Evolutionary conservation across 1,140 invertebrate genomes (phyloP).

Genomic region (Acromyrmex heyeri): DNA sequence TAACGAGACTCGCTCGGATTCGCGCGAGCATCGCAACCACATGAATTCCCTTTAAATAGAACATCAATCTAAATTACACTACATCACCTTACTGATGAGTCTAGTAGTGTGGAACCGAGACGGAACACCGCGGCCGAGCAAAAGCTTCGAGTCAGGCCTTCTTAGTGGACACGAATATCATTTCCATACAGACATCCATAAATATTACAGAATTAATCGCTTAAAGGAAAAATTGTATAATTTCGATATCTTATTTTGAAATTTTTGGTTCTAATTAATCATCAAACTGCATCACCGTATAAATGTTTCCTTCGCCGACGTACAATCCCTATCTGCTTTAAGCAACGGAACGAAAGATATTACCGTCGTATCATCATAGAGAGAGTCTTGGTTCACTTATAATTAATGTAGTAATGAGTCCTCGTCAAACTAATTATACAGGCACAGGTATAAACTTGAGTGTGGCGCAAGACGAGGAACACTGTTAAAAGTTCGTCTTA

Average conservation of each 20-base stretch:
- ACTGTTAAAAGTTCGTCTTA: conserved; percentile 67
- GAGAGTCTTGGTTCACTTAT: conserved; percentile 50
- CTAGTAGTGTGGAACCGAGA: no score
- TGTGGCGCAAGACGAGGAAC: conserved; percentile 26
- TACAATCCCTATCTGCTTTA: background rate
- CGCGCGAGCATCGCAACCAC: no score
- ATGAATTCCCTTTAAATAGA: no score
- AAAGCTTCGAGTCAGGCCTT: no score
- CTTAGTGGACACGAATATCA: no score
- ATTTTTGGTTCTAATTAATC: background rate
- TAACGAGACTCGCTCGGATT: no score
- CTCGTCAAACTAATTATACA: conserved; percentile 72
- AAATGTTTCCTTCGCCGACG: background rate
- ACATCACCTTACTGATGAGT: no score
- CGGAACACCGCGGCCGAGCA: no score
- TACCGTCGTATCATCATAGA: conserved; percentile 25
- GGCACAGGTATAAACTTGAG: conserved; percentile 66
- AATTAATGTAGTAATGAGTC: conserved; percentile 66
- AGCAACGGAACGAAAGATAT: background rate
- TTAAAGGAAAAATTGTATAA: background rate
- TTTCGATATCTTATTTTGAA: background rate
- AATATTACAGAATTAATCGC: background rate
- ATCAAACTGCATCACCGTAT: no score
- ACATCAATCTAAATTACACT: no score
- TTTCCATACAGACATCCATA: no score